These are phyloP conservation scores for Heliothis virescens DNA, from an alignment of 1,140 invertebrate genomes.

Conservation along the genomic window DNA sequence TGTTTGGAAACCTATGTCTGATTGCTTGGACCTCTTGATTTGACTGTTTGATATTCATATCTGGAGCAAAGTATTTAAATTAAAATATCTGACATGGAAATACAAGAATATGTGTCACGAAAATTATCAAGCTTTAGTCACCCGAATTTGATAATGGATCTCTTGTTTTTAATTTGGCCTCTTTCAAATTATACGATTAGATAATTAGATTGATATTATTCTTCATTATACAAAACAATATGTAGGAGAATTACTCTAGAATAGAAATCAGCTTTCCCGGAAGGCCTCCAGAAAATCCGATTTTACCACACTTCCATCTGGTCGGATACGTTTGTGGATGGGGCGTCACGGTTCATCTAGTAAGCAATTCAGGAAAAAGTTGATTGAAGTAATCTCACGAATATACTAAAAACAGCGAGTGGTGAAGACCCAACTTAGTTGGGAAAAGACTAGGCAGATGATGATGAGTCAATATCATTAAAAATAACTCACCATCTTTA, in stretches of 20 bases:
- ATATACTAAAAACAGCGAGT: too few relatives aligned
- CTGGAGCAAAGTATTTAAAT: conserved; percentile 59
- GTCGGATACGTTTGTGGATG: too few relatives aligned
- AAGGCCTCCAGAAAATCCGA: too few relatives aligned
- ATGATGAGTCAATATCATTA: too few relatives aligned
- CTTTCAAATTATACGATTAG: not conserved
- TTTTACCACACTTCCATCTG: too few relatives aligned
- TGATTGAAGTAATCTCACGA: too few relatives aligned
- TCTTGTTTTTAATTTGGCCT: not conserved
- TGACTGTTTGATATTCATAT: conserved; percentile 80
- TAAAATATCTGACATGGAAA: not conserved
- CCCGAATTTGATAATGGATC: not conserved
- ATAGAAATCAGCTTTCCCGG: not conserved
- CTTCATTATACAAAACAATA: not conserved
- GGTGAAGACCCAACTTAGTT: too few relatives aligned
- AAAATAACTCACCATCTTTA: conserved; percentile 71
- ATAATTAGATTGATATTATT: not conserved
- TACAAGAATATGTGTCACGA: not conserved
- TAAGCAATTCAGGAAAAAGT: too few relatives aligned
- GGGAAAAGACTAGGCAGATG: too few relatives aligned
- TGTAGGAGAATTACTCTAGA: not conserved
- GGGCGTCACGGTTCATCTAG: too few relatives aligned
- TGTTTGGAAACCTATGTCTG: conserved; percentile 86
- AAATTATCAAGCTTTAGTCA: not conserved
- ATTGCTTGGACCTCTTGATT: conserved; percentile 86